Percentiles rank a stretch among this genome's conserved stretches.
Conservation (phyloP, 2,797 vertebrate species). For the Pipistrellus pipistrellus region DNA sequence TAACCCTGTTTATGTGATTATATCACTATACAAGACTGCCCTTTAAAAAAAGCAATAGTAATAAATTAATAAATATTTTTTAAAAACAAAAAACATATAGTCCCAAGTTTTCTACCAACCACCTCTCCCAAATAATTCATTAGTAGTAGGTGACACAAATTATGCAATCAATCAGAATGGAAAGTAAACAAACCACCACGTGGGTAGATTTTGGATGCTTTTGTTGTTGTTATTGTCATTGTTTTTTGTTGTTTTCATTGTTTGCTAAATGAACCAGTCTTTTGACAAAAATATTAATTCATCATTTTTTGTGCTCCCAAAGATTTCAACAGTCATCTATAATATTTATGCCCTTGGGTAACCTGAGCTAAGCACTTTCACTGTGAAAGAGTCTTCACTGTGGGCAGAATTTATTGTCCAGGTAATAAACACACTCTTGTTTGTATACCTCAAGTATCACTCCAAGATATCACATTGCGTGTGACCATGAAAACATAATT, state of each 20-base stretch:
- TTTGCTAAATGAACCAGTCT: constrained; percentile 28
- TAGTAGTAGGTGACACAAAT: neutral
- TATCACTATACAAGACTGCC: neutral
- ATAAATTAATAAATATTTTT: neutral
- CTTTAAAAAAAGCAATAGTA: neutral
- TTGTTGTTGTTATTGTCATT: too few species aligned
- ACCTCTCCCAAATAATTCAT: neutral
- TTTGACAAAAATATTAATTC: constrained; percentile 23
- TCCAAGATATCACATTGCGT: neutral
- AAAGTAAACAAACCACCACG: constrained; percentile 10
- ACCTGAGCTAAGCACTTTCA: neutral
- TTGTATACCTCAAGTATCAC: neutral
- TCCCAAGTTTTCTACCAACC: neutral
- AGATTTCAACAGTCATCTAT: neutral
- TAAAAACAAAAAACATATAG: neutral
- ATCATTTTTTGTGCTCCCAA: neutral
- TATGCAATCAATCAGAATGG: neutral
- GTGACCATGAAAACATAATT: constrained; percentile 17
- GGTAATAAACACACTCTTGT: neutral
- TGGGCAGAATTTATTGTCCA: neutral
- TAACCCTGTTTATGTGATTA: neutral
- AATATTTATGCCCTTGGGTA: neutral
- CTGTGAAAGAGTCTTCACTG: neutral
- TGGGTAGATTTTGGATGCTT: neutral
- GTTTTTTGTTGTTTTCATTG: neutral